Evolutionary conservation across 2,797 vertebrate species (phyloP).

Genomic region (Hydrocynus forskahlii): DNA sequence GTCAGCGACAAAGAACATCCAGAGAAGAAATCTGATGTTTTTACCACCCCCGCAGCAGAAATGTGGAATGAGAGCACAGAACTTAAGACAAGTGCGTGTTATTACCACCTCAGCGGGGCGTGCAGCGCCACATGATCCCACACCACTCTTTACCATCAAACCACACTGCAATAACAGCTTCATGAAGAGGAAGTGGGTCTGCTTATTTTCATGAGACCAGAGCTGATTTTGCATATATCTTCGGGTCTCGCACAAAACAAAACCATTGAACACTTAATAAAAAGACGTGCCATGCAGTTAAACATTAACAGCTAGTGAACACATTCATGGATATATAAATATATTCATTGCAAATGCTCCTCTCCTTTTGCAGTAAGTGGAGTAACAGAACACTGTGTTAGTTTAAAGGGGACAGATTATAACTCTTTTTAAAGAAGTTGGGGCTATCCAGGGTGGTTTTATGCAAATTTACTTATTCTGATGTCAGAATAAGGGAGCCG

Average conservation of each 20-base stretch:
- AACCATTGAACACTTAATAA: neutral
- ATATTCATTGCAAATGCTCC: neutral
- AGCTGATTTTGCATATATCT: neutral
- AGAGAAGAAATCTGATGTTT: neutral
- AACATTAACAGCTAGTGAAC: neutral
- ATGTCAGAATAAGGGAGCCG: too few species aligned
- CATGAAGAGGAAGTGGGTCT: neutral
- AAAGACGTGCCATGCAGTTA: neutral
- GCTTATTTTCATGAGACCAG: neutral
- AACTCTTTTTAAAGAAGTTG: too few species aligned
- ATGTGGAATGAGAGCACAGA: neutral
- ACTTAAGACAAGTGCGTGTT: slow-evolving; percentile 4
- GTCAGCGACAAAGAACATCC: neutral
- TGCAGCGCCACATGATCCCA: neutral
- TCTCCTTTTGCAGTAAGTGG: neutral
- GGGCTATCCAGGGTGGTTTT: too few species aligned
- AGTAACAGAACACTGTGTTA: too few species aligned
- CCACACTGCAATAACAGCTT: neutral
- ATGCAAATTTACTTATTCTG: too few species aligned
- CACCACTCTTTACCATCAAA: neutral
- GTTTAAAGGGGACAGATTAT: too few species aligned
- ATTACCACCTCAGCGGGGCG: neutral
- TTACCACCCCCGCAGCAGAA: neutral
- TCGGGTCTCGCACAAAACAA: neutral
- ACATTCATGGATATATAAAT: neutral